Evolutionary conservation across 2,888 invertebrate genomes (phyloP), one percentile per base, ranked within the genome.

Genomic region (Apotomis turbidana): DNA sequence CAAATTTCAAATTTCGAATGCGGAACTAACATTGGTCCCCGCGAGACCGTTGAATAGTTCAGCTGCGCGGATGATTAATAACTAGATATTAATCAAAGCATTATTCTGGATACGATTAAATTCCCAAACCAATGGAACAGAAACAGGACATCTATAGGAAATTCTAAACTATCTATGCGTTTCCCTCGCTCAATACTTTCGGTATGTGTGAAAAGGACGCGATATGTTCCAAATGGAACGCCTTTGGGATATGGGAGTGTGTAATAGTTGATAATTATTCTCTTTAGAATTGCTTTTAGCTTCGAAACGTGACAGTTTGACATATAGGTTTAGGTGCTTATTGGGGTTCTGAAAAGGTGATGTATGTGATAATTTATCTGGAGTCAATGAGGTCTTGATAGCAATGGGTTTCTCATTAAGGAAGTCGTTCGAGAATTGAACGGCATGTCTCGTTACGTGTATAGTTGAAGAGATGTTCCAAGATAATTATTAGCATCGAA

Each of bases 41-140:
- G 62, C 54, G 72, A 59, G 72, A 68, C 72, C 68, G 70, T 46
- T 70, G 72, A 72, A 72, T 72, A 72, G 72, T 72, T 72, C 67
- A 71, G 67, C 68, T 62, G 62, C 46, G 52, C 62, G 62, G 62
- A 68, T 72, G 72, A 72, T 72, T 72, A 72, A 72, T 72, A 72
- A 54, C 72, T 68, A 63, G 68, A 68, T 72, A 72, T 72, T 72
- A 72, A 72, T 72, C 72, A 72, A 68, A 63, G 71, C 68, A 68
- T 72, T 72, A 72, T 68, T 52, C 67, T 51, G 46, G 36, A 59
- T 52, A 46, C 68, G 72, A 72, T 72, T 68, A 72, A 72, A 72
- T 72, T 68, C 68, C 72, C 54, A 59, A 62, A 61, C 63, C 70
- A 70, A 68, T 60, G 66, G 68, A 44, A 59, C 55, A 41, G 68